Conservation (phyloP, 2,113 vertebrate species). For the Notothenia coriiceps region DNA sequence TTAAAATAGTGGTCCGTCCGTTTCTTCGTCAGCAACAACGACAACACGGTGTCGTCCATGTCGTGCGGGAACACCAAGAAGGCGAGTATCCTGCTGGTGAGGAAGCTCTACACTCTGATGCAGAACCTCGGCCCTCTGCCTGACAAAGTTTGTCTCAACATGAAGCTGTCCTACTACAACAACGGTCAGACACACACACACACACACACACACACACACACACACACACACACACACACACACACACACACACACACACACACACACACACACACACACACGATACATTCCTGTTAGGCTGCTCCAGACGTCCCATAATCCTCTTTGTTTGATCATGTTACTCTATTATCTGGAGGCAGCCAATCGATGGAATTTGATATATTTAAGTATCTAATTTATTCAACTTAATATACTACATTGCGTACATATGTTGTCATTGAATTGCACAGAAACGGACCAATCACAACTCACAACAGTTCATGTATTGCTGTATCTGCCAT, state of each 20-base stretch:
- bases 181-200: conserved; percentile 82
- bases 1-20: too few species aligned
- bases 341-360: too few species aligned
- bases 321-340: too few species aligned
- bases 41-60: conserved; percentile 58
- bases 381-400: too few species aligned
- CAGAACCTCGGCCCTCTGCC: conserved; percentile 93
- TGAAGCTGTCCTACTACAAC: conserved; percentile 96
- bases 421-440: too few species aligned
- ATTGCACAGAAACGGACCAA: too few species aligned
- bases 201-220: neutral
- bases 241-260: conserved; percentile 10
- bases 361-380: too few species aligned
- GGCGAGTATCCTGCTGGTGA: conserved; percentile 92
- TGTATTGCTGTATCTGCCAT: too few species aligned
- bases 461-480: too few species aligned
- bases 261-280: conserved; percentile 2
- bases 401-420: too few species aligned
- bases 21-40: conserved; percentile 62
- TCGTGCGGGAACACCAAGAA: conserved; percentile 87
- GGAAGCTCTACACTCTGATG: conserved; percentile 95
- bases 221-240: neutral
- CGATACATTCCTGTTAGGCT: neutral
- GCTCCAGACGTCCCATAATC: too few species aligned
- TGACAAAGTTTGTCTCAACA: conserved; percentile 90